Evolutionary conservation across 1,140 invertebrate genomes (phyloP).

Genomic region (Zaprionus inermis): DNA sequence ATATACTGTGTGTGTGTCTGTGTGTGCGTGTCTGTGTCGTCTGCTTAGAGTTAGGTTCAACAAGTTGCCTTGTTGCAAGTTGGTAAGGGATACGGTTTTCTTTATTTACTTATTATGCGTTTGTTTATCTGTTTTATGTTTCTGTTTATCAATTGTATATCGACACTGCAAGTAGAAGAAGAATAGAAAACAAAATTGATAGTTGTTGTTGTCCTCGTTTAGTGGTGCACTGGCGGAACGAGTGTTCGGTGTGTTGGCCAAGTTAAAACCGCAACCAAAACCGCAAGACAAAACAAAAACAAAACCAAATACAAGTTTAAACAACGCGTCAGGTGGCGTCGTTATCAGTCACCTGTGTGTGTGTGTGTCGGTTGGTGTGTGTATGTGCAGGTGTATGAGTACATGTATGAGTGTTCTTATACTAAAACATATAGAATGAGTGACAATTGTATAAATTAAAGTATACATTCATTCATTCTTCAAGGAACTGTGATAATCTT

Average conservation of each 20-base stretch:
- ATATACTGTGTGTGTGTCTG: slow-evolving; percentile 8
- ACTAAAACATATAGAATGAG: slow-evolving; percentile 1
- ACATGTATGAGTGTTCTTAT: background rate
- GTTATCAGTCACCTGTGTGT: slow-evolving; percentile 10
- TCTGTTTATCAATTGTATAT: slow-evolving; percentile 72
- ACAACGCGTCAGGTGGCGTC: background rate
- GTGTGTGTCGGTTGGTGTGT: background rate
- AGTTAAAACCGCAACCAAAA: slow-evolving; percentile 21
- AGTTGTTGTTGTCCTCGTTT: slow-evolving; percentile 49
- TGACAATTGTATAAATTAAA: background rate
- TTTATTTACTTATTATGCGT: slow-evolving; percentile 30
- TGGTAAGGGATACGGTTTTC: slow-evolving; percentile 12
- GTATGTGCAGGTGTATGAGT: background rate
- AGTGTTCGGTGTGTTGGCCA: slow-evolving; percentile 7
- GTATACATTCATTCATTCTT: background rate
- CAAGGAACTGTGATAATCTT: background rate
- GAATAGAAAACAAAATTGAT: slow-evolving; percentile 50
- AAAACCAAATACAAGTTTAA: background rate
- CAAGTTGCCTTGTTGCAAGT: slow-evolving; percentile 45
- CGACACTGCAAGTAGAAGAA: slow-evolving; percentile 70
- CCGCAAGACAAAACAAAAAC: slow-evolving; percentile 5
- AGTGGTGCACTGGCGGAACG: slow-evolving; percentile 1
- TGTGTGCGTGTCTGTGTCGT: slow-evolving; percentile 32
- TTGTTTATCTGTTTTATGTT: slow-evolving; percentile 25
- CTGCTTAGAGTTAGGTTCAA: slow-evolving; percentile 35